Evolutionary conservation across 2,113 vertebrate species (phyloP).

Genomic region (Phaethornis superciliosus): DNA sequence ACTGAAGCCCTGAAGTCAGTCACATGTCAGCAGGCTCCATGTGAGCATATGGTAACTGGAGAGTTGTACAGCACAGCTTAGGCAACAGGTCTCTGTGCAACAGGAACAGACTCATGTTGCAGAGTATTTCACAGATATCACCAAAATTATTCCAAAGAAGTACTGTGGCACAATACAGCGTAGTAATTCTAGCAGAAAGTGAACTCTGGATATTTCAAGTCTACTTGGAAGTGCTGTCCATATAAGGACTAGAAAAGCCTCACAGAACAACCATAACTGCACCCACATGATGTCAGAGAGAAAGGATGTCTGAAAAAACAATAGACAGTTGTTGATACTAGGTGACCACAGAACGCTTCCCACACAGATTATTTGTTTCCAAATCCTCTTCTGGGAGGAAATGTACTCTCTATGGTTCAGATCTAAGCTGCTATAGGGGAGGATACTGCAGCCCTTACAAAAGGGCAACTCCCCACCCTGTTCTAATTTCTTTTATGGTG

Average conservation of each 20-base stretch:
- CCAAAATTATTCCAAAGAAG: not conserved
- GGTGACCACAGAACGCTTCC: not conserved
- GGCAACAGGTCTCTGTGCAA: not conserved
- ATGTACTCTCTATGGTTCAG: not conserved
- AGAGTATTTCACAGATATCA: not conserved
- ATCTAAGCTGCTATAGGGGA: not conserved
- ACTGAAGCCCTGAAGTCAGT: not conserved
- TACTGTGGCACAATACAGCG: not conserved
- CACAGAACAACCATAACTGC: not conserved
- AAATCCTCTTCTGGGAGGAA: not conserved
- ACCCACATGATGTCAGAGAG: not conserved
- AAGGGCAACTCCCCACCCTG: not conserved
- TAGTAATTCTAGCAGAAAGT: not conserved
- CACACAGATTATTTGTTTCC: not conserved
- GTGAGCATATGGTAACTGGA: rapidly evolving
- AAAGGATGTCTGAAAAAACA: not conserved
- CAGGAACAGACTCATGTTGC: not conserved
- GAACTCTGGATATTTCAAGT: not conserved
- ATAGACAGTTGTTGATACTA: not conserved
- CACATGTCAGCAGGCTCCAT: not conserved
- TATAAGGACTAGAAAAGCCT: not conserved
- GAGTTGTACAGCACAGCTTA: not conserved
- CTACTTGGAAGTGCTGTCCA: not conserved
- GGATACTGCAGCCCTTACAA: not conserved
- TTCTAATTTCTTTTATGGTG: not conserved